Conservation (phyloP, 2,888 invertebrate species). For the Cepaea hortensis region DNA sequence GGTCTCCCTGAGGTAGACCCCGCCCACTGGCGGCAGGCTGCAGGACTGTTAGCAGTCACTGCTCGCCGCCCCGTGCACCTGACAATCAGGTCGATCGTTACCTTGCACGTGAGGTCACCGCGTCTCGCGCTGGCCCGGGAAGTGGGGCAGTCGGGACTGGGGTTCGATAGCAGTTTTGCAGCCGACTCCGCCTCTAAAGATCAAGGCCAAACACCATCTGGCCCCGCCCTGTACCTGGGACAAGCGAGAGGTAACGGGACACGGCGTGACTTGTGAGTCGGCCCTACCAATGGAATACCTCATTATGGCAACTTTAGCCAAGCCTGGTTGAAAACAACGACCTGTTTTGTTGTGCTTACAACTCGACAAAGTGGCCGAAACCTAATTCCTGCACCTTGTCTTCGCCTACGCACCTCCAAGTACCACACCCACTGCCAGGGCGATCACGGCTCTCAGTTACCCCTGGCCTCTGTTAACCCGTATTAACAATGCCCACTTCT, state of each 20-base stretch:
- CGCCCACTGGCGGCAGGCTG: constrained; percentile 14
- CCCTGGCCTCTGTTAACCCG: no score
- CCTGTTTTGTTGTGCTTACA: no score
- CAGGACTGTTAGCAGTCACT: constrained; percentile 6
- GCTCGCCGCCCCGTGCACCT: background rate
- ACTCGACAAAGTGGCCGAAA: no score
- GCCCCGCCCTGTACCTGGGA: constrained; percentile 26
- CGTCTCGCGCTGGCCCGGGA: background rate
- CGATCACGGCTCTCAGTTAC: no score
- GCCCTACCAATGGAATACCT: background rate
- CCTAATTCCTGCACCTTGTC: no score
- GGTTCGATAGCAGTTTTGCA: background rate
- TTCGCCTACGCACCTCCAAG: no score
- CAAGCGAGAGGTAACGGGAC: constrained; percentile 20
- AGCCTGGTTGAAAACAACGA: no score
- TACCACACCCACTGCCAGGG: no score
- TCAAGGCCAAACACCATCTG: background rate
- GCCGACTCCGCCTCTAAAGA: constrained; percentile 12
- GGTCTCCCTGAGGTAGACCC: constrained; percentile 8
- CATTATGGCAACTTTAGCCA: background rate
- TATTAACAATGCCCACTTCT: no score
- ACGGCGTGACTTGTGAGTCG: background rate
- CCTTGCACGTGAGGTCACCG: constrained; percentile 22
- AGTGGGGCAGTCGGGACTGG: background rate
- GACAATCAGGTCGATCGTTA: constrained; percentile 10